Evolutionary conservation across 2,113 vertebrate species (phyloP).

Genomic region (Tragelaphus strepsiceros): DNA sequence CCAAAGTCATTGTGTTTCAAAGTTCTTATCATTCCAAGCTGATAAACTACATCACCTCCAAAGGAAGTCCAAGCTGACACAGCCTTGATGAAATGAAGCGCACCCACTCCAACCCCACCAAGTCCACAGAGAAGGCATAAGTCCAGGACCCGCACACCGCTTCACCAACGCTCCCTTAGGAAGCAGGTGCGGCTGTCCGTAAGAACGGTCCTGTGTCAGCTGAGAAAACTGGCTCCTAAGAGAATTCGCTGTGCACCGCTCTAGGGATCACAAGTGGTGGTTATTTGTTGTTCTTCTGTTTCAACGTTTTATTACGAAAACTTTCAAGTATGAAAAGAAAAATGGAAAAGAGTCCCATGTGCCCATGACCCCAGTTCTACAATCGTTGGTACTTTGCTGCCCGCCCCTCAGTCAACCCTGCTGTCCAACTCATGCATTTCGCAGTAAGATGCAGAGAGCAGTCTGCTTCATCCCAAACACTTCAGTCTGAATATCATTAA

Average conservation of each 20-base stretch:
- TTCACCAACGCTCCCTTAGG: neutral
- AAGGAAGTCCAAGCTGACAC: neutral
- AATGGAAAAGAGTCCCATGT: neutral
- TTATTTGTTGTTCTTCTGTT: neutral
- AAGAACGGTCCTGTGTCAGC: neutral
- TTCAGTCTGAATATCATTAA: neutral
- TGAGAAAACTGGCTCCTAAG: neutral
- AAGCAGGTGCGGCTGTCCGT: accelerated
- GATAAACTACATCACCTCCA: neutral
- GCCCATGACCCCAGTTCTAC: neutral
- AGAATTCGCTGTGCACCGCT: neutral
- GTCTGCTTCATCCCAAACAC: neutral
- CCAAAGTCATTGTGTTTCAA: neutral
- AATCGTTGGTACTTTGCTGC: neutral
- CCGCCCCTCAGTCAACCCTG: neutral
- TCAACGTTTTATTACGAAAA: neutral
- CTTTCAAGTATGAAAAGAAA: neutral
- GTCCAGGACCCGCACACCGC: neutral
- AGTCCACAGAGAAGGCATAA: neutral
- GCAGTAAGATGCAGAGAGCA: neutral
- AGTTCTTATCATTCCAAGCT: neutral
- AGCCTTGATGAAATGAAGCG: neutral
- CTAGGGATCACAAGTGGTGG: neutral
- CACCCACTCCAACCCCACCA: neutral
- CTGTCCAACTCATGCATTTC: neutral